Conservation (phyloP, 2,888 invertebrate species). For the Campoplex nolae region DNA sequence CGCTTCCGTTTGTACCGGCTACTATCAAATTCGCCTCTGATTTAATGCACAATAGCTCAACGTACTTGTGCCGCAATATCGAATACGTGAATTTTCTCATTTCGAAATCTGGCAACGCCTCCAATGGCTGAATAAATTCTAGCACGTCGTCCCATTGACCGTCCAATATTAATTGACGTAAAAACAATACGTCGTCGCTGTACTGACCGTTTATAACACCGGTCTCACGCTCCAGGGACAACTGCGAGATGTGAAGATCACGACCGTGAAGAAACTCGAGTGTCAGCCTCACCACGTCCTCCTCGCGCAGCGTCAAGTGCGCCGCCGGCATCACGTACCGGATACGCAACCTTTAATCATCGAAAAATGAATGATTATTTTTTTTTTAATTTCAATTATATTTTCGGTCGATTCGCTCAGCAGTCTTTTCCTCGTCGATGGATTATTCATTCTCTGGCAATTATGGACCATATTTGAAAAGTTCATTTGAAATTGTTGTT, state of each 20-base stretch:
- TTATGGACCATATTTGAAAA: too few relatives aligned
- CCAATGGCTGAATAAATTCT: constrained; percentile 97
- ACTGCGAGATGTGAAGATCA: constrained; percentile 95
- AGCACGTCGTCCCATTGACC: constrained; percentile 99
- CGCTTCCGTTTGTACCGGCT: constrained; percentile 89
- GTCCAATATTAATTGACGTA: constrained; percentile 97
- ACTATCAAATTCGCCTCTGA: constrained; percentile 94
- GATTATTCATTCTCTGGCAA: too few relatives aligned
- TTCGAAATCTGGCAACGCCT: constrained; percentile 93
- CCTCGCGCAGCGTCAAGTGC: constrained; percentile 93
- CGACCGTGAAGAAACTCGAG: constrained; percentile 95
- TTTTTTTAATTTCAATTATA: too few relatives aligned
- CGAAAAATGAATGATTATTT: constrained; percentile 19
- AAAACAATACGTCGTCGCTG: constrained; percentile 97
- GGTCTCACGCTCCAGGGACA: constrained; percentile 96
- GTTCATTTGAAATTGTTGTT: too few relatives aligned
- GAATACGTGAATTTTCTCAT: constrained; percentile 93
- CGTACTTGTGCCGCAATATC: constrained; percentile 96
- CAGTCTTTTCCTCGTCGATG: too few relatives aligned
- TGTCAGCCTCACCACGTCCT: constrained; percentile 94
- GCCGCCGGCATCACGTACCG: constrained; percentile 91
- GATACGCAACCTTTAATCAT: constrained; percentile 82
- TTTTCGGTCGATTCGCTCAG: too few relatives aligned
- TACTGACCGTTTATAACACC: constrained; percentile 97
- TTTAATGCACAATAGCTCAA: constrained; percentile 96